A percentile compares a stretch with the other conserved stretches of the same genome.
These are phyloP conservation scores for Aplochiton taeniatus DNA, from an alignment of 2,797 vertebrate species.

Conservation along the genomic window DNA sequence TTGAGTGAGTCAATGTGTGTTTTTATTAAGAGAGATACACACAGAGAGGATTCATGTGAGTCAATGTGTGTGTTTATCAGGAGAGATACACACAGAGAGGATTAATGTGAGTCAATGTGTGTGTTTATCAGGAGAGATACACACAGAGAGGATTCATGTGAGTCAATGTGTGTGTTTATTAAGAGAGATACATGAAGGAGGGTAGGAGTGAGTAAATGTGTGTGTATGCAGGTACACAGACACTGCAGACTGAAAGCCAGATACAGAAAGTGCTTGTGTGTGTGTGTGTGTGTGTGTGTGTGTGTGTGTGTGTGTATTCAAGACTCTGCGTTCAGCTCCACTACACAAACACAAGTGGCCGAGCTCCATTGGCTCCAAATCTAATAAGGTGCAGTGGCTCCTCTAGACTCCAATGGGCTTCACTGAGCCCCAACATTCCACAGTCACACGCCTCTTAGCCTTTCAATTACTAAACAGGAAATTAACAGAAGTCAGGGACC, in stretches of 20 bases:
- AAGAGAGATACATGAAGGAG: not conserved
- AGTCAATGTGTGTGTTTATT: too few relatives aligned
- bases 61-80: too few relatives aligned
- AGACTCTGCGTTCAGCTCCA: constrained; percentile 11
- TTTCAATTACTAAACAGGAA: constrained; percentile 17
- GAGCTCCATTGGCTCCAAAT: constrained; percentile 10
- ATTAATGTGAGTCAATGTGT: not conserved
- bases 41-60: too few relatives aligned
- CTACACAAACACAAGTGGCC: constrained; percentile 19
- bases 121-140: not conserved
- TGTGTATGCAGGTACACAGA: not conserved
- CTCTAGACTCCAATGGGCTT: not conserved
- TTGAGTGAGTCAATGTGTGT: not conserved
- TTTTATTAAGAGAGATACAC: too few relatives aligned
- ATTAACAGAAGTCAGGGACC: constrained; percentile 5
- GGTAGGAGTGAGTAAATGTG: not conserved
- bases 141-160: too few relatives aligned
- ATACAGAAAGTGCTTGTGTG: too few relatives aligned
- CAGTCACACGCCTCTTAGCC: constrained; percentile 13
- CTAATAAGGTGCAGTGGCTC: constrained; percentile 9
- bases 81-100: not conserved
- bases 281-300: too few relatives aligned
- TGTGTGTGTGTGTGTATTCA: not conserved
- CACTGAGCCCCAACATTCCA: constrained; percentile 11
- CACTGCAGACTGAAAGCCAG: not conserved